Conservation (phyloP, 2,888 invertebrate genomes). For the Stratiomys singularior region DNA sequence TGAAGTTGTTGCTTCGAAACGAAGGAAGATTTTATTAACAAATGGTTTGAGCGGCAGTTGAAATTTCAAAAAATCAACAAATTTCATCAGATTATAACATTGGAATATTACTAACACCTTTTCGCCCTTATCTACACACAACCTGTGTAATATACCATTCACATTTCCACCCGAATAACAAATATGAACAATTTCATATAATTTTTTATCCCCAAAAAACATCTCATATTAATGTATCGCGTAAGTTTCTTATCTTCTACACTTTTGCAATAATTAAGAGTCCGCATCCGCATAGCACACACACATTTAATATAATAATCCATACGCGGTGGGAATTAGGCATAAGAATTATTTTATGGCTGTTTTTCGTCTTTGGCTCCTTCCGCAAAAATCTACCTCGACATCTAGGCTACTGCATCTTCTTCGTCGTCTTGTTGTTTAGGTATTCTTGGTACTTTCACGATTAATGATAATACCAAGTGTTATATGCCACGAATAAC, state of each 20-base stretch:
- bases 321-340: constrained; percentile 39
- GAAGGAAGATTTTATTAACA: no score
- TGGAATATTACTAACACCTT: no score
- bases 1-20: no score
- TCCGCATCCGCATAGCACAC: constrained; percentile 25
- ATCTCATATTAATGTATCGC: constrained; percentile 6
- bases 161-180: no score
- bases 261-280: constrained; percentile 37
- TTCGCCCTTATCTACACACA: no score
- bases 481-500: constrained; percentile 13
- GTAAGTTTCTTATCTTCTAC: constrained; percentile 35
- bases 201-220: constrained; percentile 15
- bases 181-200: no score
- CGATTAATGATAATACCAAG: constrained; percentile 37
- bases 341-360: constrained; percentile 44
- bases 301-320: constrained; percentile 40
- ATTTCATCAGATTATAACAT: no score
- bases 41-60: no score
- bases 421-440: background rate
- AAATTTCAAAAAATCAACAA: no score
- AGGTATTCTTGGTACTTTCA: constrained; percentile 31
- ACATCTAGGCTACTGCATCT: background rate
- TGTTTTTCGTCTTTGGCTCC: constrained; percentile 32
- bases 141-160: no score
- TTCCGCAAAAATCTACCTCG: background rate